Conservation (phyloP, 2,888 invertebrate species). For the Plagodis pulveraria region DNA sequence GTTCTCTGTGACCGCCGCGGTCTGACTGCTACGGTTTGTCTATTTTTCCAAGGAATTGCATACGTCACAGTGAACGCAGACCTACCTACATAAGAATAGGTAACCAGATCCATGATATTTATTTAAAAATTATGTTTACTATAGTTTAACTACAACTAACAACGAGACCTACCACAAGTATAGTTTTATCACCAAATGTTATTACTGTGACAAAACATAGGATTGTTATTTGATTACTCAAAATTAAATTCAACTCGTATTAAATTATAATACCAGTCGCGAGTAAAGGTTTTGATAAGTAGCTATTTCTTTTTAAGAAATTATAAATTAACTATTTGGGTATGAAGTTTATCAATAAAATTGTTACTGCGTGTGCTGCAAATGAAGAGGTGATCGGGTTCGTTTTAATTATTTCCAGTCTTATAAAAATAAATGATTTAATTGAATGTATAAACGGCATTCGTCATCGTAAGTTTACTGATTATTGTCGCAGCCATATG, state of each 20-base stretch:
- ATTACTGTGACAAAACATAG: constrained; percentile 23
- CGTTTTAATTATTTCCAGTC: background rate
- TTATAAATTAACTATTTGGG: too few relatives aligned
- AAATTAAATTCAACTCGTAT: constrained; percentile 21
- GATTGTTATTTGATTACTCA: constrained; percentile 9
- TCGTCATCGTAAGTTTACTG: constrained; percentile 19
- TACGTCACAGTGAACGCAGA: too few relatives aligned
- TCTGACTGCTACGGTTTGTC: too few relatives aligned
- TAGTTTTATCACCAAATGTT: constrained; percentile 12
- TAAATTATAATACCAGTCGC: constrained; percentile 21
- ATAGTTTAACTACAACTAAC: background rate
- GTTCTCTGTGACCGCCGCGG: too few relatives aligned
- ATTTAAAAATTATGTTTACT: background rate
- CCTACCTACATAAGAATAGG: background rate
- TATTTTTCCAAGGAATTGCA: too few relatives aligned
- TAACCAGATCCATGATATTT: background rate
- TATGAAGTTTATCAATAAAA: too few relatives aligned
- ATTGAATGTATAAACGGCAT: constrained; percentile 2
- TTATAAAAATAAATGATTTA: background rate
- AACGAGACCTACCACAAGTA: background rate
- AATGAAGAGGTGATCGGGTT: background rate
- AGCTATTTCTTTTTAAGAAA: too few relatives aligned
- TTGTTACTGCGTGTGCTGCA: background rate
- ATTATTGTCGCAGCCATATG: constrained; percentile 18
- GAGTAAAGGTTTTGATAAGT: background rate